These are phyloP conservation scores for Saguinus midas DNA, from an alignment of 2,113 vertebrate species.

Conservation along the genomic window DNA sequence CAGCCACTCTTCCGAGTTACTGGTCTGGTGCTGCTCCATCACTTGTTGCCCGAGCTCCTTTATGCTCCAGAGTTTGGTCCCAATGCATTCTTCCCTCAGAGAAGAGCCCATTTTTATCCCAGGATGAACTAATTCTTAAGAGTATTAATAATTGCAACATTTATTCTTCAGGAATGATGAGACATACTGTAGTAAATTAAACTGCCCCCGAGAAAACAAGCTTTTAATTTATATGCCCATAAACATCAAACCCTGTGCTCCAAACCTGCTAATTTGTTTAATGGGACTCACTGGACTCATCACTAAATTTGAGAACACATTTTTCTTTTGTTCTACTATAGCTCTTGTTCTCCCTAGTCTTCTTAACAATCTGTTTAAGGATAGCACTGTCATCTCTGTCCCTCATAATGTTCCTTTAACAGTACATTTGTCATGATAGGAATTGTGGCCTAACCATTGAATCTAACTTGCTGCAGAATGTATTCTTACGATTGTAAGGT, in stretches of 20 bases:
- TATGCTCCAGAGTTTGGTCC: not conserved
- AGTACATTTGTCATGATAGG: not conserved
- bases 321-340: not conserved
- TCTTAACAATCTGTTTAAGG: not conserved
- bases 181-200: not conserved
- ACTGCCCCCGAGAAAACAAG: not conserved
- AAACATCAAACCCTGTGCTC: not conserved
- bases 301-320: not conserved
- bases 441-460: not conserved
- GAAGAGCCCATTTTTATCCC: not conserved
- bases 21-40: not conserved
- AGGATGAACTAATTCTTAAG: not conserved
- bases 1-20: not conserved
- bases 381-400: not conserved
- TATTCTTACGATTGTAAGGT: not conserved
- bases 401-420: not conserved
- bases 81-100: not conserved
- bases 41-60: no score
- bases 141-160: not conserved
- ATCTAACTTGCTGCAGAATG: not conserved
- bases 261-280: not conserved
- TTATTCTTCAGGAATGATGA: not conserved
- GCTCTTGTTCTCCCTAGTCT: not conserved
- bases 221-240: not conserved
- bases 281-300: not conserved